phyloP scores from a whole-genome alignment of 1,140 invertebrate species.

The Cotesia glomerata region DNA sequence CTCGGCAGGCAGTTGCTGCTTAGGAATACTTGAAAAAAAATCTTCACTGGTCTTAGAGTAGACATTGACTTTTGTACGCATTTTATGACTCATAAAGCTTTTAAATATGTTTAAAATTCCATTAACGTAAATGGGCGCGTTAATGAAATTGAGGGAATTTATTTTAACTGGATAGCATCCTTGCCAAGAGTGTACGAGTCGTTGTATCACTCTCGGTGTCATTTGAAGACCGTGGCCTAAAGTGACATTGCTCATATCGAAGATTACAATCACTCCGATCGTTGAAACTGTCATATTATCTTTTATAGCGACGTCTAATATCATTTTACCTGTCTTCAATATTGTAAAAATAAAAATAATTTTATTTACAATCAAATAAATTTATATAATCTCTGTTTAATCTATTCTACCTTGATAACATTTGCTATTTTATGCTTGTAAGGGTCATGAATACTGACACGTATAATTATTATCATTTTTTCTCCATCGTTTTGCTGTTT shows the following conservation, averaged over 20 bases:
- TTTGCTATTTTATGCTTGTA: slow-evolving; percentile 64
- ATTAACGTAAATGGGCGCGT: slow-evolving; percentile 73
- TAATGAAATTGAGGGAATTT: slow-evolving; percentile 74
- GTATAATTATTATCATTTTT: slow-evolving; percentile 66
- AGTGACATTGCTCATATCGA: slow-evolving; percentile 68
- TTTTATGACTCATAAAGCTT: slow-evolving; percentile 74
- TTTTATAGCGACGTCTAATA: slow-evolving; percentile 64
- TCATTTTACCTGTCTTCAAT: slow-evolving; percentile 63
- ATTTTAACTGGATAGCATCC: slow-evolving; percentile 74
- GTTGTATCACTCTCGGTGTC: slow-evolving; percentile 65
- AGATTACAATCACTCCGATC: slow-evolving; percentile 66
- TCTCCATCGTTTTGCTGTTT: slow-evolving; percentile 61
- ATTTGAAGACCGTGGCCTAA: slow-evolving; percentile 69
- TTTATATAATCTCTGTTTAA: neutral
- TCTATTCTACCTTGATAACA: slow-evolving; percentile 64
- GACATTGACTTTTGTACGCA: slow-evolving; percentile 66
- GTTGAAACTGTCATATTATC: slow-evolving; percentile 65
- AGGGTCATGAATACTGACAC: slow-evolving; percentile 67
- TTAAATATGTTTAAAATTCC: slow-evolving; percentile 73
- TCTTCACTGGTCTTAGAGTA: slow-evolving; percentile 56
- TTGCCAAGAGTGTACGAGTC: slow-evolving; percentile 71
- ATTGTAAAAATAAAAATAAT: neutral
- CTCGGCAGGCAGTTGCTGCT: slow-evolving; percentile 61
- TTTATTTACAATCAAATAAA: neutral
- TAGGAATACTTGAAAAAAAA: slow-evolving; percentile 51